A percentile compares a stretch with the other conserved stretches of the same genome.
Conservation (phyloP, 2,888 invertebrate species). For the Mesodorylaimus sp. region DNA sequence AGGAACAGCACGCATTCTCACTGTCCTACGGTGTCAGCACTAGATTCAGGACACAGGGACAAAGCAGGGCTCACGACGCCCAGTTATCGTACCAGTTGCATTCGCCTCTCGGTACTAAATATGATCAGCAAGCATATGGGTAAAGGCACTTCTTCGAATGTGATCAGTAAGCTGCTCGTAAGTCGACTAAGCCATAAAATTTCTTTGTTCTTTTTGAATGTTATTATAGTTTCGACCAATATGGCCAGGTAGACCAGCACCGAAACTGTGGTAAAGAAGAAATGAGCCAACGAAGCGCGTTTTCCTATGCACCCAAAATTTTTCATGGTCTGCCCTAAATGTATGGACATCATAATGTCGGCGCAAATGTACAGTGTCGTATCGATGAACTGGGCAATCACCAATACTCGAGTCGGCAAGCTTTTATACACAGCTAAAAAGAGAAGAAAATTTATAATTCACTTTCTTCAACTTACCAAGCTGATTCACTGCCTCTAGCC, state of each 20-base stretch:
- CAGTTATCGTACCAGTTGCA: constrained; percentile 22
- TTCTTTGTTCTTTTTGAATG: constrained; percentile 4
- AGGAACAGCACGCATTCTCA: too few relatives aligned
- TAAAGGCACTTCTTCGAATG: constrained; percentile 29
- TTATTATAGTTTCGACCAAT: constrained; percentile 5
- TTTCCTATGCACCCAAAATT: not conserved
- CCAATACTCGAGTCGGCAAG: constrained; percentile 25
- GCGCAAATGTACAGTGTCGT: constrained; percentile 27
- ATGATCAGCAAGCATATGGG: constrained; percentile 18
- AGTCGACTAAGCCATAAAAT: not conserved
- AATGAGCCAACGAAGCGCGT: not conserved
- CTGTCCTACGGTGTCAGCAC: too few relatives aligned
- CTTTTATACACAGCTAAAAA: constrained; percentile 14
- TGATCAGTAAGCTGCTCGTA: constrained; percentile 12
- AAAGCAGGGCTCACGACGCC: constrained; percentile 24
- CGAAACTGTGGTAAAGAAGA: constrained; percentile 22
- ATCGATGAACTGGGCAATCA: constrained; percentile 24
- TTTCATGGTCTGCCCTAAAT: not conserved
- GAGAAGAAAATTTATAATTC: too few relatives aligned
- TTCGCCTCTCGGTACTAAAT: constrained; percentile 24
- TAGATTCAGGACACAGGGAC: too few relatives aligned
- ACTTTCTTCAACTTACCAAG: too few relatives aligned
- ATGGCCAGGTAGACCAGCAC: constrained; percentile 24
- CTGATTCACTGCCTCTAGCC: too few relatives aligned
- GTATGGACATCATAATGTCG: constrained; percentile 16